A percentile compares a stretch with the other conserved stretches of the same genome.
Evolutionary conservation across 2,113 vertebrate species (phyloP).

Genomic region (Shinisaurus crocodilurus): DNA sequence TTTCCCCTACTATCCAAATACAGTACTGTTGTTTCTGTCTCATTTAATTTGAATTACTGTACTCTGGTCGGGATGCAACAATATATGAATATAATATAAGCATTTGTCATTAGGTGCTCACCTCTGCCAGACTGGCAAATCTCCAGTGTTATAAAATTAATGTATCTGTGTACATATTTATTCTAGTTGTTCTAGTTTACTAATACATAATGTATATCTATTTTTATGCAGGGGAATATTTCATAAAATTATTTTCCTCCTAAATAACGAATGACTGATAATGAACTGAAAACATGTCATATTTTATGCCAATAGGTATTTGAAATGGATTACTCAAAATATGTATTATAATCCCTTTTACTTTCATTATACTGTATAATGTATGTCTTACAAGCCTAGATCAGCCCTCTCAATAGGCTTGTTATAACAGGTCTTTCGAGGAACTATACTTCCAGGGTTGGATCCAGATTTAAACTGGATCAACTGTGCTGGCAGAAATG

Average conservation of each 20-base stretch:
- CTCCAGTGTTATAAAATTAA: background rate
- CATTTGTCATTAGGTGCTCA: background rate
- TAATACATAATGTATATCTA: background rate
- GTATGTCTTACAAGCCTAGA: background rate
- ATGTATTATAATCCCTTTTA: conserved; percentile 22
- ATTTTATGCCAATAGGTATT: conserved; percentile 7
- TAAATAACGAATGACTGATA: background rate
- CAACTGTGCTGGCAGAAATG: no score
- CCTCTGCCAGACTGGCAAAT: background rate
- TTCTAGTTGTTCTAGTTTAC: background rate
- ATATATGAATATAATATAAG: fast-evolving
- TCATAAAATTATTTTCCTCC: conserved; percentile 13
- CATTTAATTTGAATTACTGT: background rate
- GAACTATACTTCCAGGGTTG: background rate
- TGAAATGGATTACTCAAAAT: conserved; percentile 32
- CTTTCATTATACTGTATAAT: conserved; percentile 41
- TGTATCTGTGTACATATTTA: background rate
- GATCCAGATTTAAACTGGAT: no score
- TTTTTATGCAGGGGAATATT: background rate
- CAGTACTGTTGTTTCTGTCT: background rate
- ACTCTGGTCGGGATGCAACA: background rate
- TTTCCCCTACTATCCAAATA: background rate
- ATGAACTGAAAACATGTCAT: conserved; percentile 34
- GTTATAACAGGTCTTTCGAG: background rate
- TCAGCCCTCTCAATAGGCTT: background rate